Base-by-base conservation (phyloP, 1,140 invertebrate genomes). In the Nephila pilipes region DNA sequence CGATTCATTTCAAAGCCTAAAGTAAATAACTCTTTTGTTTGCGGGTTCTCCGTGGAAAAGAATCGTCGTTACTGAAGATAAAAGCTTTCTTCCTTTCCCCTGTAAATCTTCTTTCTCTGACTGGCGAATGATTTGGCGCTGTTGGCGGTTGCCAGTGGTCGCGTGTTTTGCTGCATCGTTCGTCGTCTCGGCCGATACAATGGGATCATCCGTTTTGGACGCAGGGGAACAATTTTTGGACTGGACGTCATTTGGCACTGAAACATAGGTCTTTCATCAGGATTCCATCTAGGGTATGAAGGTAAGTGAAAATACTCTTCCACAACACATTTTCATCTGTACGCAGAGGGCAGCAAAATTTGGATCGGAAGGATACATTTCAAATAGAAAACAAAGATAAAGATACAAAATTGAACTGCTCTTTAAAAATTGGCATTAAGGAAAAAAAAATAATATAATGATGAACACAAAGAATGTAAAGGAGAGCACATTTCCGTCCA, bases 91-190 rank as follows among this genome's bases (percentile, higher is more conserved):
- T 65, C 10, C 22, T 60, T n/a, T 22, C 58, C 18, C 63, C 63
- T 25, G 25, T 65, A 25, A 65, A 65, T 65, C 63, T 65, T 65
- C 22, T n/a, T 22, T 29, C 25, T 8, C 25, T 14, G 25, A 10
- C 63, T 65, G 25, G 63, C 63, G 63, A 65, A 29, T 10, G 63
- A 65, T n/a, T 65, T 65, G 63, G 63, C 63, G 63, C 60, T n/a
- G 25, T 63, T n/a, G 22, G 60, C n/a, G 63, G 22, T 65, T 65
- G 63, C 22, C 63, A 65, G n/a, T 1, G 25, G 63, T 12, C 63
- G n/a, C 63, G 63, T 65, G 63, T 25, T 65, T 25, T 14, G n/a
- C 63, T n/a, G 25, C 63, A 65, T 25, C 8, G 63, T 25, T 1
- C n/a, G 25, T 25, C 5, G 58, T 69, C 63, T 69, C 3, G 25